Base-by-base conservation (phyloP, 2,113 vertebrate genomes). In the Muntiacus reevesi region DNA sequence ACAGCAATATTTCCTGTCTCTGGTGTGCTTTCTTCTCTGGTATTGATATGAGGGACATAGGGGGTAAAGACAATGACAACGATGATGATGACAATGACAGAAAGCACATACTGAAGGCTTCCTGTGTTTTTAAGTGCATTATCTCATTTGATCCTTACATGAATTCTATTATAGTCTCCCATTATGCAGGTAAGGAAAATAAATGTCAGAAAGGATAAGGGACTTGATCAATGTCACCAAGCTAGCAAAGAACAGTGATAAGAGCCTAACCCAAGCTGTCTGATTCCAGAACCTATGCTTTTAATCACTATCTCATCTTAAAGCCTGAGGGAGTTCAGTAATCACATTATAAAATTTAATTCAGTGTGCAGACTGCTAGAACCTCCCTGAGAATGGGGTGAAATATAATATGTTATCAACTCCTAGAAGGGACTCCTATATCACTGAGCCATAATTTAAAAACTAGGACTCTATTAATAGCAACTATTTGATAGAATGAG, bases 381-480 rank as follows among this genome's bases (percentile, higher is more conserved):
- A 50, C 11, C 36, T 60, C 21, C 25, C n/a, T 71, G 50, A 91
- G 36, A 81, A 57, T 17, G 28, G 30, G 19, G 13, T 33, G 9
- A 21, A 33, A 57, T 82, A 7, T 54, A 43, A 76, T 81, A 25
- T 17, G 16, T 50, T 55, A 23, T 43, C 76, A 47, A 91, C 59
- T 76, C 28, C 64, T 76, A 62, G 52, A 91, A 86, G 13, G n/a
- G 47, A 23, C 8, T 95, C 43, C 79, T 28, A 28, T 45, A 64
- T 16, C 15, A 28, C 40, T 87, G 45, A 97, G 86, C 50, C 57
- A 82, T 47, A 79, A 40, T 55, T 94, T 10, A 82, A 91, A 97
- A 67, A 11, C 19, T 27, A 45, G 83, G 33, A 13, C 89, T 74
- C 74, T 84, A 6, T 93, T 64, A 28, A 25, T 52, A 25, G 15